Base-by-base conservation (phyloP, 2,797 vertebrate genomes). In the Brotula barbata region DNA sequence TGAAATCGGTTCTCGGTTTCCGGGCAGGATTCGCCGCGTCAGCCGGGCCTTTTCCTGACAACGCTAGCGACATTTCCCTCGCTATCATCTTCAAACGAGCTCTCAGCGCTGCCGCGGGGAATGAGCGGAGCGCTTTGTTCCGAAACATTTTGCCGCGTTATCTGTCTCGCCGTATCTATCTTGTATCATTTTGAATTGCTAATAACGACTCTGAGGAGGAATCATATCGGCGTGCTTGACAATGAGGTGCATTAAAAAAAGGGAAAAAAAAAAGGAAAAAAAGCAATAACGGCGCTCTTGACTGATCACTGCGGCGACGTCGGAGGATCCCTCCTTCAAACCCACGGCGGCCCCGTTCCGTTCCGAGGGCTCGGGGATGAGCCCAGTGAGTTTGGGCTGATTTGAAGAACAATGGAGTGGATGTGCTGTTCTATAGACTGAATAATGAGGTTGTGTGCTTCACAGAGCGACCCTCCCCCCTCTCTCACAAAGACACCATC, bases 331-430 rank as follows among this genome's bases (percentile, higher is more conserved):
- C 59, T 53, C 55, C 69, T 49, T 68, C 71, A 75, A 84, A 67
- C 75, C 73, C 71, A 75, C 83, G 76, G 72, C 78, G 36, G 73
- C 74, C 67, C 75, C 58, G 61, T 76, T 87, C 75, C 72, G 51
- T 79, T 82, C 74, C 47, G 68, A 73, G 53, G 73, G 71, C 62
- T 71, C 50, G 15, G n/a, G 46, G 82, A 88, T 77, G 86, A 87
- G 78, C 78, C 74, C 66, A 53, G 70, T 60, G 73, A 85, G 76
- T 86, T 85, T 79, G 85, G 85, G 85, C 84, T 91, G 89, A 89
- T 91, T 87, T 90, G 85, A 88, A 87, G 90, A 92, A 90, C 90
- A 91, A 92, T 91, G 88, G 91, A 89, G 88, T 91, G 85, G 88
- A 89, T 90, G 87, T 88, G 89, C 81, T 89, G 87, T 90, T 90